Evolutionary conservation across 2,888 invertebrate species (phyloP), one percentile per base, ranked within the genome.

Genomic region (Clostera curtula): DNA sequence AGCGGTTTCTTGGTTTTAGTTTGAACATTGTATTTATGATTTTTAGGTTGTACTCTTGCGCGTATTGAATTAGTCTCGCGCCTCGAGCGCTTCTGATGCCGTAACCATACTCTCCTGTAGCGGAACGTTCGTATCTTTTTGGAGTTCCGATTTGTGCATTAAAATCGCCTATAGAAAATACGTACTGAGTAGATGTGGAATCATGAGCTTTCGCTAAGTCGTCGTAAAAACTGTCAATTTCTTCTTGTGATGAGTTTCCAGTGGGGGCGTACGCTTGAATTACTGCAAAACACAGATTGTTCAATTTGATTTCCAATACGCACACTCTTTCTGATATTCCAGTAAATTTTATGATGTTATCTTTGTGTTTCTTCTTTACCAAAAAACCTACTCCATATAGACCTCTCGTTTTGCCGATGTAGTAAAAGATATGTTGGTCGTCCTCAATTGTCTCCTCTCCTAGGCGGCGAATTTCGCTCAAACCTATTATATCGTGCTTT

Each of bases 161-260:
- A n/a, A n/a, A n/a, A n/a, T n/a, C n/a, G n/a, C n/a, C n/a, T 24
- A 24, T 29, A 4, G 12, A 3, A 5, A 23, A 17, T 20, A 31
- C 22, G 7, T 17, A 17, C n/a, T 24, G 11, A 6, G 14, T 27
- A 4, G 24, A 17, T 1, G 9, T 31, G 8, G 23, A 17, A 6
- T 24, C 27, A 4, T 31, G 27, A 14, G 27, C 31, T 21, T 24
- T 31, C 9, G 11, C 24, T 10, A 31, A 9, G 19, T 31, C 24
- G 4, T 19, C 16, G 12, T 31, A 27, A 8, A 31, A 31, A n/a
- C 12, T 24, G 8, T 31, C 19, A 7, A 26, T 19, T 6, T 26
- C 23, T 19, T 31, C 31, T 19, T 22, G 17, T 6, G 25, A 2
- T 1, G 30, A 30, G 17, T 6, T 13, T 22, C 26, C 24, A 4